Percentiles rank a stretch among this genome's conserved stretches.
Conservation (phyloP, 2,888 invertebrate genomes). For the Drosophila ustulata region DNA sequence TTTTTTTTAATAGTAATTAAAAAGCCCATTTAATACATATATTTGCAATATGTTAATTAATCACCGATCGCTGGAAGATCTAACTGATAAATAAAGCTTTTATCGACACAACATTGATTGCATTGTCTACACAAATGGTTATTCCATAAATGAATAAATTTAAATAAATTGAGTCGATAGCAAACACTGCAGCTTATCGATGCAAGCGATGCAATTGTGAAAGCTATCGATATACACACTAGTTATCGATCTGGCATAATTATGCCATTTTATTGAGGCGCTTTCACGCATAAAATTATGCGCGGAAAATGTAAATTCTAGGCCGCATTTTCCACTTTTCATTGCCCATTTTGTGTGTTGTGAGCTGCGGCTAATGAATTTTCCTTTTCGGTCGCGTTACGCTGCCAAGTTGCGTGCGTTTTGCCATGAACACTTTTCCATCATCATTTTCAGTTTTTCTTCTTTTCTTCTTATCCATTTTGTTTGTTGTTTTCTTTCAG, state of each 20-base stretch:
- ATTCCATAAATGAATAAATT: too few relatives aligned
- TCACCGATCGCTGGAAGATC: too few relatives aligned
- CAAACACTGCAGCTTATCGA: too few relatives aligned
- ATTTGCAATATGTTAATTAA: too few relatives aligned
- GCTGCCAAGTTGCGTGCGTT: slow-evolving; percentile 60
- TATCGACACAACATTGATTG: too few relatives aligned
- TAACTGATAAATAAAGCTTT: too few relatives aligned
- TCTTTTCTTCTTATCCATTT: slow-evolving; percentile 2
- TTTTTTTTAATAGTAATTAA: too few relatives aligned
- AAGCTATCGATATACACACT: not conserved
- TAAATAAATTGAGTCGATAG: too few relatives aligned
- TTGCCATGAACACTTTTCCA: slow-evolving; percentile 70
- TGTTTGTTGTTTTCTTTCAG: slow-evolving; percentile 25
- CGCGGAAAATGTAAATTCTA: slow-evolving; percentile 59
- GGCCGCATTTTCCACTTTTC: slow-evolving; percentile 46
- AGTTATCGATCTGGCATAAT: not conserved
- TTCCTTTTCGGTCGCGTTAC: slow-evolving; percentile 43
- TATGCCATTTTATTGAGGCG: slow-evolving; percentile 18
- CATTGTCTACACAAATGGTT: too few relatives aligned
- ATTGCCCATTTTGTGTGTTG: slow-evolving; percentile 12
- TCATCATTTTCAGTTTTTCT: slow-evolving; percentile 50
- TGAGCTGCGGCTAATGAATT: slow-evolving; percentile 41
- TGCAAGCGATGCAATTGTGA: too few relatives aligned
- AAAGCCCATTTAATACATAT: too few relatives aligned
- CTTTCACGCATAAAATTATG: slow-evolving; percentile 51